phyloP scores from a whole-genome alignment of 2,113 vertebrate species.

The Peromyscus leucopus region DNA sequence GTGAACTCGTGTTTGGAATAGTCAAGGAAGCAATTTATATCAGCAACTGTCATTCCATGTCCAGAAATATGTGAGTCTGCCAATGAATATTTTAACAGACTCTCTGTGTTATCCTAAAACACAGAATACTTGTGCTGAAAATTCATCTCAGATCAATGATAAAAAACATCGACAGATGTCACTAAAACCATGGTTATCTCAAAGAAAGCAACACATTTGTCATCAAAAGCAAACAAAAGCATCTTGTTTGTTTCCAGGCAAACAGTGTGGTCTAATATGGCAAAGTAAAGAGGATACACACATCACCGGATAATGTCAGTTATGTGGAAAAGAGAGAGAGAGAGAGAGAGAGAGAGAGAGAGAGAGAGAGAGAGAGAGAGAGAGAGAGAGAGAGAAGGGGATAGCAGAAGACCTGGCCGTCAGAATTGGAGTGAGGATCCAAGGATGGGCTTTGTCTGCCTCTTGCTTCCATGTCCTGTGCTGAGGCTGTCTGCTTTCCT shows the following conservation, averaged over 20 bases:
- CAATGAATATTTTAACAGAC: neutral
- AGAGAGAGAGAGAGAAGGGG: rapidly evolving
- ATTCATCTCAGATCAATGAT: neutral
- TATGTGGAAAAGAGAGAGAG: no score
- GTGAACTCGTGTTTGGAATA: neutral
- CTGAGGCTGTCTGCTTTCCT: neutral
- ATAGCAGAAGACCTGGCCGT: neutral
- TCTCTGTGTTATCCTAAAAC: neutral
- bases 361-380: no score
- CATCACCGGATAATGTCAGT: no score
- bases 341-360: no score
- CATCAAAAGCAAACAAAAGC: neutral
- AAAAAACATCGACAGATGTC: neutral
- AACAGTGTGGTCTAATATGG: neutral
- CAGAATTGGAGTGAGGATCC: neutral
- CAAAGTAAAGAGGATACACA: neutral
- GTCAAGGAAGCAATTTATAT: neutral
- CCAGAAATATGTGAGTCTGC: neutral
- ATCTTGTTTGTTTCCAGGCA: slow-evolving; percentile 1
- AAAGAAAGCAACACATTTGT: neutral
- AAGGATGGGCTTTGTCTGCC: neutral
- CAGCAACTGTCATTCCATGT: neutral
- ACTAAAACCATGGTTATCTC: neutral
- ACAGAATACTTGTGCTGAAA: neutral
- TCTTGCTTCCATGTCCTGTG: no score